Percentiles rank a stretch among this genome's conserved stretches.
Conservation (phyloP, 2,113 vertebrate species). For the Cryptotis parvus region DNA sequence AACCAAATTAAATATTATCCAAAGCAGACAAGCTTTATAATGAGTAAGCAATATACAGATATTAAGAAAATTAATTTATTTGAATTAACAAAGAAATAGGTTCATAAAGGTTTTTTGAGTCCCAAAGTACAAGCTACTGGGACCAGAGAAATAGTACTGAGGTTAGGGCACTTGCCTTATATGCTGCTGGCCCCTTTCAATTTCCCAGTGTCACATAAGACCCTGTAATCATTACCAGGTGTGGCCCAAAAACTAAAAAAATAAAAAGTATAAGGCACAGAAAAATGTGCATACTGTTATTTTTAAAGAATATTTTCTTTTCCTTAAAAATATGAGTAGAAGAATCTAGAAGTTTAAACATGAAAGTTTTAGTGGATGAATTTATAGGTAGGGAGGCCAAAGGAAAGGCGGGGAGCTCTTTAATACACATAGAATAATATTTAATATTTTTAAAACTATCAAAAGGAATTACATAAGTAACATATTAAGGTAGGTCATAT, state of each 20-base stretch:
- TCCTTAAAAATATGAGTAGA: not conserved
- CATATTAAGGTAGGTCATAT: conserved; percentile 6
- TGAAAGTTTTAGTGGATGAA: conserved; percentile 26
- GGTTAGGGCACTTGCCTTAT: not conserved
- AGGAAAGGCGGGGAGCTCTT: not conserved
- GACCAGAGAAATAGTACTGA: not conserved
- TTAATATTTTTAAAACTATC: conserved; percentile 26
- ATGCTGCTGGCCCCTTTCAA: too few species aligned
- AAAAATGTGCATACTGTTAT: not conserved
- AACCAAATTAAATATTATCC: conserved; percentile 21
- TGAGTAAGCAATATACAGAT: not conserved
- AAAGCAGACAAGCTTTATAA: conserved; percentile 14
- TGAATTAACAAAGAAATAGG: conserved; percentile 37
- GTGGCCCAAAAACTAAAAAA: too few species aligned
- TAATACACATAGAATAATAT: not conserved
- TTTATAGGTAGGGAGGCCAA: not conserved
- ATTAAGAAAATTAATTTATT: conserved; percentile 22
- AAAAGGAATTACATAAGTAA: conserved; percentile 42
- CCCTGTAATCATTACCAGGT: too few species aligned
- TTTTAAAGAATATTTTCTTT: not conserved
- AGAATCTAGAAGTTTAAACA: not conserved
- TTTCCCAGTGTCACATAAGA: too few species aligned
- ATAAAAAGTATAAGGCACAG: not conserved
- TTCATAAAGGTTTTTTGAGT: not conserved
- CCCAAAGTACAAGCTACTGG: not conserved